Conservation (phyloP, 2,888 invertebrate species). For the Drosophila cyrtoloma region DNA sequence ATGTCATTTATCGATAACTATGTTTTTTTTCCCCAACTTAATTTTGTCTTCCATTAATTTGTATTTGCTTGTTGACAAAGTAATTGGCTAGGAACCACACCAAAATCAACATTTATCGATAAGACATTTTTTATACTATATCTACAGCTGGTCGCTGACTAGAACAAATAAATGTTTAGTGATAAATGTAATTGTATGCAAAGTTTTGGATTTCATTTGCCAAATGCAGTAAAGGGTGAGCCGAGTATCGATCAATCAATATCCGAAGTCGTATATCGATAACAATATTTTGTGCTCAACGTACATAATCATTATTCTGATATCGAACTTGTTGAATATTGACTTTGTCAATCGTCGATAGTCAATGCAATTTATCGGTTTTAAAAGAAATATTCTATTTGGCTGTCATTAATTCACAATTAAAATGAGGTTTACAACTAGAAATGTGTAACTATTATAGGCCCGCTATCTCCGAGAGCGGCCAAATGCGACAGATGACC, state of each 20-base stretch:
- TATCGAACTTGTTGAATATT: not conserved
- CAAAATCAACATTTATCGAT: not conserved
- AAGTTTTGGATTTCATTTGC: not conserved
- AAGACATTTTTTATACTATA: constrained; percentile 1
- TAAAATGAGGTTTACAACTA: constrained; percentile 25
- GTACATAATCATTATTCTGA: not conserved
- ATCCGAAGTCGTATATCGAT: not conserved
- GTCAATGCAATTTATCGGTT: not conserved
- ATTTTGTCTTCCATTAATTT: not conserved
- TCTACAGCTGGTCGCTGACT: not conserved
- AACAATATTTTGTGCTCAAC: not conserved
- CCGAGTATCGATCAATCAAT: not conserved
- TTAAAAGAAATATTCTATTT: constrained; percentile 15
- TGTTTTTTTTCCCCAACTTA: too few species aligned
- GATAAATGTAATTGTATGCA: not conserved
- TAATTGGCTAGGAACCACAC: not conserved
- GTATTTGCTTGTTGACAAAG: not conserved
- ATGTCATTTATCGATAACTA: not conserved
- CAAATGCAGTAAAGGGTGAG: not conserved
- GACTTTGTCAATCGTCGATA: not conserved
- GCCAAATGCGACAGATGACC: constrained; percentile 93
- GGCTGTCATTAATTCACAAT: constrained; percentile 31
- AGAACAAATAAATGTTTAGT: not conserved
- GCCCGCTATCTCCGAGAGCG: constrained; percentile 84
- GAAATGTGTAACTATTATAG: constrained; percentile 38